These are phyloP conservation scores for Bombus cullumanus DNA, from an alignment of 1,140 invertebrate genomes.

Conservation along the genomic window DNA sequence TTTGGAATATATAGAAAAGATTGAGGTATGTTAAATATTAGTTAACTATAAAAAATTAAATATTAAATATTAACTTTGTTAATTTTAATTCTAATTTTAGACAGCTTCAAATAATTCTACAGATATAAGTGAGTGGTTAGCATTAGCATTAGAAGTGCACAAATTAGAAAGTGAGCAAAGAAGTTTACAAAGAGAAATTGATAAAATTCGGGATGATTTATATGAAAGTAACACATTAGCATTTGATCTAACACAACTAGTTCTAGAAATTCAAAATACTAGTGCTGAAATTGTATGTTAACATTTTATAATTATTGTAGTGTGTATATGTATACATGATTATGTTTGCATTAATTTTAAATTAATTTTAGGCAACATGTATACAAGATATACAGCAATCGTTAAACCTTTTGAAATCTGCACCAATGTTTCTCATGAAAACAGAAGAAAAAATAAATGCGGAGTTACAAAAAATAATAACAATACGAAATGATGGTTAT, in stretches of 20 bases:
- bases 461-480: constrained; percentile 66
- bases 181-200: constrained; percentile 70
- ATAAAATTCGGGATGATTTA: constrained; percentile 60
- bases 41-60: constrained; percentile 29
- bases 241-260: constrained; percentile 55
- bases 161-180: constrained; percentile 69
- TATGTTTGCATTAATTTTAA: constrained; percentile 25
- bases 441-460: constrained; percentile 63
- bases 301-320: constrained; percentile 8
- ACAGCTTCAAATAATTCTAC: constrained; percentile 29
- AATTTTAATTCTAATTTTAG: constrained; percentile 11
- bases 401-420: constrained; percentile 64
- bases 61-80: constrained; percentile 23
- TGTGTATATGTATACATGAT: constrained; percentile 4
- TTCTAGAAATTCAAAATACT: constrained; percentile 64
- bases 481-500: constrained; percentile 51
- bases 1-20: constrained; percentile 68
- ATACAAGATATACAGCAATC: constrained; percentile 70
- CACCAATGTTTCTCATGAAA: constrained; percentile 54
- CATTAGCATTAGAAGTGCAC: constrained; percentile 69
- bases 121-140: constrained; percentile 72
- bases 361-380: constrained; percentile 55
- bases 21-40: constrained; percentile 67
- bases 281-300: constrained; percentile 65
- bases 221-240: constrained; percentile 31